These are phyloP conservation scores for Spilosoma lubricipeda DNA, from an alignment of 2,888 invertebrate genomes.

Conservation along the genomic window DNA sequence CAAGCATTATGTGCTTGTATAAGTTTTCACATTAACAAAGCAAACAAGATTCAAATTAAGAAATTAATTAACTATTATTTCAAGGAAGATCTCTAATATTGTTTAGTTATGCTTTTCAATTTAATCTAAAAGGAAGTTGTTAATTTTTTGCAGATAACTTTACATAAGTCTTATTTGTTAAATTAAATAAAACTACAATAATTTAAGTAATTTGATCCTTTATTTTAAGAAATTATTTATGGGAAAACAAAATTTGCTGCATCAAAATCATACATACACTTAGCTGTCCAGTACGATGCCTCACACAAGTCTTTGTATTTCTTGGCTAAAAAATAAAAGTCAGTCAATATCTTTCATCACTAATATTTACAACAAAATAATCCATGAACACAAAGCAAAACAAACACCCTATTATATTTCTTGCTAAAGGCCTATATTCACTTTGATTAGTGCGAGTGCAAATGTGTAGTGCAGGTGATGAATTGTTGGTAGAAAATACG, in stretches of 20 bases:
- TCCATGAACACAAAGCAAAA: background rate
- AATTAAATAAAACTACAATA: background rate
- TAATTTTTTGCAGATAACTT: background rate
- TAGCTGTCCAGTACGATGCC: slow-evolving; percentile 75
- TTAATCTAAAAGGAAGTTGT: background rate
- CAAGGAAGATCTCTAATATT: background rate
- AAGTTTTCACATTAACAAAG: background rate
- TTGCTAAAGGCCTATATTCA: no score
- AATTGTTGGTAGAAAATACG: no score
- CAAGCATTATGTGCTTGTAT: background rate
- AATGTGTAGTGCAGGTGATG: no score
- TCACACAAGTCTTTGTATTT: slow-evolving; percentile 79
- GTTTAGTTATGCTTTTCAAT: background rate
- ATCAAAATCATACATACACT: slow-evolving; percentile 78
- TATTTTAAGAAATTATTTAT: slow-evolving; percentile 33
- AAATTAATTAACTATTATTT: background rate
- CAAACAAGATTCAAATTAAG: background rate
- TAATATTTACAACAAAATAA: background rate
- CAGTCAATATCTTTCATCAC: background rate
- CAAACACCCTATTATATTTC: background rate
- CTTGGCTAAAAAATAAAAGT: slow-evolving; percentile 66
- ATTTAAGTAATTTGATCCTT: background rate
- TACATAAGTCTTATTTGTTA: background rate
- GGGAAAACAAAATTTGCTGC: slow-evolving; percentile 76
- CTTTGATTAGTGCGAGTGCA: no score